These are phyloP conservation scores for Apteryx mantelli DNA, from an alignment of 2,113 vertebrate species.

Conservation along the genomic window DNA sequence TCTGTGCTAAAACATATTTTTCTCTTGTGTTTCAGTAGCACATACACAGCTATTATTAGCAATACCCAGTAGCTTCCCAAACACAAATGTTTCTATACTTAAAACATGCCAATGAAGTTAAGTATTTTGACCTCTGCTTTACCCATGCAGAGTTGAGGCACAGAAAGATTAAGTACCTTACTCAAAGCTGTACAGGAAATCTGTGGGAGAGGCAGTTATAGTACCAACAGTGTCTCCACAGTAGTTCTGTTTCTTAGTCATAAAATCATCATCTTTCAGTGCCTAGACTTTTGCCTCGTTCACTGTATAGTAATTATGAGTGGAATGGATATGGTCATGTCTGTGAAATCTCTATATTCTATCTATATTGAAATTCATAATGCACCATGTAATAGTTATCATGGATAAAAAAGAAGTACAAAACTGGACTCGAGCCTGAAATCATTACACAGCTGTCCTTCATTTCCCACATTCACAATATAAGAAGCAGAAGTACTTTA, in stretches of 20 bases:
- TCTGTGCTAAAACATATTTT: background rate
- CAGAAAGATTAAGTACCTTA: conserved; percentile 52
- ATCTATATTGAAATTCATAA: conserved; percentile 36
- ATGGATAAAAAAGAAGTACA: conserved; percentile 10
- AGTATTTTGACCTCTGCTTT: conserved; percentile 58
- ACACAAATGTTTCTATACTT: conserved; percentile 46
- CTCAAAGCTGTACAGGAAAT: conserved; percentile 38
- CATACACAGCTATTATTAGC: background rate
- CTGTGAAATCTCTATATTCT: background rate
- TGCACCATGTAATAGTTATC: conserved; percentile 18
- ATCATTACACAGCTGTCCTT: conserved; percentile 22
- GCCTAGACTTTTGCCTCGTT: conserved; percentile 25
- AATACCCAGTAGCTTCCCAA: conserved; percentile 2
- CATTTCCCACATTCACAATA: conserved; percentile 1
- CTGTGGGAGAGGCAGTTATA: conserved; percentile 43
- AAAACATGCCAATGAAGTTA: conserved; percentile 39
- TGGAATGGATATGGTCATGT: conserved; percentile 28
- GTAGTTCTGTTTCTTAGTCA: background rate
- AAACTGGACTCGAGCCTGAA: conserved; percentile 31
- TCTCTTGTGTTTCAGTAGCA: background rate
- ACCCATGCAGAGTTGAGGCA: conserved; percentile 24
- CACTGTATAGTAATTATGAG: conserved; percentile 26
- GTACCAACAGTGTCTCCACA: background rate
- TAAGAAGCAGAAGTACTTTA: conserved; percentile 6
- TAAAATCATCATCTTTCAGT: conserved; percentile 49